Conservation (phyloP, 1,140 invertebrate genomes). For the Cydia strobilella region DNA sequence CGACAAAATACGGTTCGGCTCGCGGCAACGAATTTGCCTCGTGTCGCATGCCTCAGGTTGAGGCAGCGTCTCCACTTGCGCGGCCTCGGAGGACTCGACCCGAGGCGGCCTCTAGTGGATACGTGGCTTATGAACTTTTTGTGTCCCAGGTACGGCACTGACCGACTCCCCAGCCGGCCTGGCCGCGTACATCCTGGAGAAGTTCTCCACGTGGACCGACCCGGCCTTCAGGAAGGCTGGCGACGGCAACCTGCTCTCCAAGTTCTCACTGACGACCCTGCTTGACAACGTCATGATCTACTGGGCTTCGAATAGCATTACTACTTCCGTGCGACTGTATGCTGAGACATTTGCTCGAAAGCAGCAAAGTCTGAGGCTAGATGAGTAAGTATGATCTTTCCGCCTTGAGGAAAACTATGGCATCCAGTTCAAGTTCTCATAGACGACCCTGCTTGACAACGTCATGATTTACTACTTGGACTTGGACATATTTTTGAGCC, state of each 20-base stretch:
- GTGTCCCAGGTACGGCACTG: slow-evolving; percentile 80
- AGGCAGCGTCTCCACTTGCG: too few relatives aligned
- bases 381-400: slow-evolving; percentile 52
- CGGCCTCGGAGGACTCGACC: too few relatives aligned
- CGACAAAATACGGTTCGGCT: too few relatives aligned
- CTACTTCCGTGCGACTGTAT: slow-evolving; percentile 88
- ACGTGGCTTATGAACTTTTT: too few relatives aligned
- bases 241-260: slow-evolving; percentile 87
- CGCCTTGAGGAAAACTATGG: slow-evolving; percentile 83
- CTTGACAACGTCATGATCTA: slow-evolving; percentile 95
- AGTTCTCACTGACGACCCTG: slow-evolving; percentile 85
- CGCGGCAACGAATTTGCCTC: too few relatives aligned
- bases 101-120: too few relatives aligned
- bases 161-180: slow-evolving; percentile 87
- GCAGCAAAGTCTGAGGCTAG: slow-evolving; percentile 39
- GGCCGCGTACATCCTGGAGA: slow-evolving; percentile 92
- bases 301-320: slow-evolving; percentile 89
- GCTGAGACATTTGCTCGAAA: slow-evolving; percentile 74
- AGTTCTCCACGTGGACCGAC: slow-evolving; percentile 91
- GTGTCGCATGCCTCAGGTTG: too few relatives aligned
- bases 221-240: slow-evolving; percentile 74
- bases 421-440: slow-evolving; percentile 82
- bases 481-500: too few relatives aligned
- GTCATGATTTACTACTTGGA: slow-evolving; percentile 96
- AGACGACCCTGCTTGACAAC: slow-evolving; percentile 91